Percentiles rank a stretch among this genome's conserved stretches.
These are phyloP conservation scores for Megaleporinus macrocephalus DNA, from an alignment of 2,113 vertebrate species.

Conservation along the genomic window DNA sequence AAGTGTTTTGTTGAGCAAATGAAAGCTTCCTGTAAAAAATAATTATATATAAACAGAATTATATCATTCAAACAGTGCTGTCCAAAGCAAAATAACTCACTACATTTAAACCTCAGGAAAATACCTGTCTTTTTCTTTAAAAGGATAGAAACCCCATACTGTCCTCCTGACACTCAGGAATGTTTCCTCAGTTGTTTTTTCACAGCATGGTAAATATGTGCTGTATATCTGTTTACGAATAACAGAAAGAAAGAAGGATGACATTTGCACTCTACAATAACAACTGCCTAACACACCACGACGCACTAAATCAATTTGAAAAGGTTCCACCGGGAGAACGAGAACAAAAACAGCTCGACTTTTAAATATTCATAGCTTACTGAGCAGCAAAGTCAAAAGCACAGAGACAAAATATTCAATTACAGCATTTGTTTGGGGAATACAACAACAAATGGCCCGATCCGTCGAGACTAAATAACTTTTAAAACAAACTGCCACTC, in stretches of 20 bases:
- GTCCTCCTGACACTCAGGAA: no score
- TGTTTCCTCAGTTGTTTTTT: no score
- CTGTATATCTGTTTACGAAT: neutral
- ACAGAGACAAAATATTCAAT: slow-evolving; percentile 11
- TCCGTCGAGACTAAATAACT: neutral
- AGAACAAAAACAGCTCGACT: slow-evolving; percentile 8
- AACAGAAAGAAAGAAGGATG: neutral
- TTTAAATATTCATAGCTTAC: neutral
- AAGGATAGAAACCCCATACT: no score
- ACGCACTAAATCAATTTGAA: slow-evolving; percentile 13
- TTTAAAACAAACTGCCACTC: slow-evolving; percentile 1
- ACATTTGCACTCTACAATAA: slow-evolving; percentile 14
- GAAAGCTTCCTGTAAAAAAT: no score
- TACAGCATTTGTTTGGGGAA: slow-evolving; percentile 13
- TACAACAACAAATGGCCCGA: slow-evolving; percentile 6
- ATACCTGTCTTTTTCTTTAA: no score
- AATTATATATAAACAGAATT: no score
- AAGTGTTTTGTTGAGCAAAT: no score
- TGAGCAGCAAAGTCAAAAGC: slow-evolving; percentile 25
- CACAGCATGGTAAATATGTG: neutral
- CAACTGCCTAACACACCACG: neutral
- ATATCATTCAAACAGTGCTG: no score
- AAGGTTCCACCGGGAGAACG: neutral
- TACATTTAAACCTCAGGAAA: no score
- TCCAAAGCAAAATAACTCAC: no score